A percentile compares a stretch with the other conserved stretches of the same genome.
Evolutionary conservation across 2,888 invertebrate genomes (phyloP).

Genomic region (Copidosoma aretas): DNA sequence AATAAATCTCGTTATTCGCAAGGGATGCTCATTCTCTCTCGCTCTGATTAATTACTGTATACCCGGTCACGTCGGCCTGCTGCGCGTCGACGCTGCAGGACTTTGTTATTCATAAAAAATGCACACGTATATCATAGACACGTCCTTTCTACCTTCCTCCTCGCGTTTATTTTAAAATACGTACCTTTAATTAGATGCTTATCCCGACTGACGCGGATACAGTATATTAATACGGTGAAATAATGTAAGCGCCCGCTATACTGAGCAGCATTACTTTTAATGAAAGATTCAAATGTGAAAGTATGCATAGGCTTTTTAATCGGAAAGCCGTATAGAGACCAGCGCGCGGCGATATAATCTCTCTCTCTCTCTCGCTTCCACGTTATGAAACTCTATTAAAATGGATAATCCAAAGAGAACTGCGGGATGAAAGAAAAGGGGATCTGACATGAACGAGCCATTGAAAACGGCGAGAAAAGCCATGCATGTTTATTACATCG

Average conservation of each 20-base stretch:
- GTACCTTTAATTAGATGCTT: not conserved
- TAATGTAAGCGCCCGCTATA: not conserved
- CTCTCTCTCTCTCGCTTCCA: constrained; percentile 29
- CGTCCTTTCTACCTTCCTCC: no score
- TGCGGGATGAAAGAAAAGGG: constrained; percentile 1
- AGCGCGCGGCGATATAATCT: constrained; percentile 30
- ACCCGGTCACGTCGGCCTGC: no score
- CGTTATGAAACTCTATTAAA: constrained; percentile 38
- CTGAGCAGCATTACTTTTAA: constrained; percentile 33
- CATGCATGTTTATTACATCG: constrained; percentile 24
- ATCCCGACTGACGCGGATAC: not conserved
- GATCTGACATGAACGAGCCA: not conserved
- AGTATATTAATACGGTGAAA: no score
- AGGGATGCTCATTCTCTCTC: not conserved
- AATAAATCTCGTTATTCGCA: constrained; percentile 17
- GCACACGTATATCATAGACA: no score
- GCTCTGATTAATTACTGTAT: constrained; percentile 29
- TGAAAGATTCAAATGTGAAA: constrained; percentile 32
- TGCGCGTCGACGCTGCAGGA: constrained; percentile 1
- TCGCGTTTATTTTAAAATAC: not conserved
- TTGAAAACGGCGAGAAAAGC: not conserved
- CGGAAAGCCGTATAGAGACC: no score
- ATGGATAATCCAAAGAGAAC: constrained; percentile 24
- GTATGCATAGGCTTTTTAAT: no score
- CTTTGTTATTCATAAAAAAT: no score